Percentiles rank a stretch among this genome's conserved stretches.
Evolutionary conservation across 1,140 invertebrate species (phyloP).

Genomic region (Ganaspis sp.): DNA sequence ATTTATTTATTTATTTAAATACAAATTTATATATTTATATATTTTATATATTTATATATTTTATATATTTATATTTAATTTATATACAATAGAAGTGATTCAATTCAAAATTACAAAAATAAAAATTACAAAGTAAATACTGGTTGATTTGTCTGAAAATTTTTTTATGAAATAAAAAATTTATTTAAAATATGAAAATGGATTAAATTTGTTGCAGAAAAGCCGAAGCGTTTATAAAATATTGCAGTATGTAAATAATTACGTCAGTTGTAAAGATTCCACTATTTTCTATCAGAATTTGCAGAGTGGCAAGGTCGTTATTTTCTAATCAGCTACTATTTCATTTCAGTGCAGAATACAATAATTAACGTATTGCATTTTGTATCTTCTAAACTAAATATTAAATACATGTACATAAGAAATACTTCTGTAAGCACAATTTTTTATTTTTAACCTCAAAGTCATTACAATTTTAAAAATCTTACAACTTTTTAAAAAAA

Average conservation of each 20-base stretch:
- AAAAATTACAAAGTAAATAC: too few relatives aligned
- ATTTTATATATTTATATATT: too few relatives aligned
- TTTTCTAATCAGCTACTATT: background rate
- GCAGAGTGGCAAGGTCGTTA: background rate
- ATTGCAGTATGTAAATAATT: background rate
- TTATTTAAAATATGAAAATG: too few relatives aligned
- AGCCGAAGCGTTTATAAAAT: background rate
- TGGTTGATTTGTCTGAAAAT: too few relatives aligned
- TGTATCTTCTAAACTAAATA: background rate
- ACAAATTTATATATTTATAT: too few relatives aligned
- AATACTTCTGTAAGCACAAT: background rate
- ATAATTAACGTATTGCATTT: background rate
- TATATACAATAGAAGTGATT: too few relatives aligned
- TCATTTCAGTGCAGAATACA: conserved; percentile 1
- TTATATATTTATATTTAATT: too few relatives aligned
- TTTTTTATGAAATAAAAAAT: too few relatives aligned
- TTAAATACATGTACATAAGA: background rate
- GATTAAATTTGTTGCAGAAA: background rate
- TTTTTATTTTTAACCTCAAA: conserved; percentile 1
- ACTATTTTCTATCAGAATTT: background rate
- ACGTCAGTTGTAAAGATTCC: conserved; percentile 3
- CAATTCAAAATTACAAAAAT: background rate
- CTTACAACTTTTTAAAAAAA: background rate
- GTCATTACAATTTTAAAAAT: too few relatives aligned
- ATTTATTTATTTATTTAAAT: too few relatives aligned